These are phyloP conservation scores for Smutsia temminckii DNA, from an alignment of 2,797 vertebrate species.

Conservation along the genomic window DNA sequence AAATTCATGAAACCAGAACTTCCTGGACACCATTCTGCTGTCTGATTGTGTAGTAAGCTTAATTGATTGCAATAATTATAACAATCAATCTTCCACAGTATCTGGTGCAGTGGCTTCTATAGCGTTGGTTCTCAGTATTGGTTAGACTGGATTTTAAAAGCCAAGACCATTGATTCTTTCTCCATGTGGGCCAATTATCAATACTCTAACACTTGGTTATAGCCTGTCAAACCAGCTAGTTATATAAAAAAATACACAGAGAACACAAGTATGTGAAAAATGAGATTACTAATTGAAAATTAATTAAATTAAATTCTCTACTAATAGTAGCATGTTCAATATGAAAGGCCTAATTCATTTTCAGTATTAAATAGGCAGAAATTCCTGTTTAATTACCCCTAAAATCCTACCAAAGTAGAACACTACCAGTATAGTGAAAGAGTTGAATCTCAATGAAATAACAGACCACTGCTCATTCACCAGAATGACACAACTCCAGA, in stretches of 20 bases:
- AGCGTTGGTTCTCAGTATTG: background rate
- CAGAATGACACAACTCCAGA: background rate
- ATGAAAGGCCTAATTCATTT: conserved; percentile 19
- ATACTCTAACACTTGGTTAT: background rate
- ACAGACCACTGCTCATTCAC: background rate
- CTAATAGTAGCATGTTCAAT: background rate
- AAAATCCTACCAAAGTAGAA: conserved; percentile 3
- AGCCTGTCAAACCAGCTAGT: background rate
- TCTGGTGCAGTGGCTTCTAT: background rate
- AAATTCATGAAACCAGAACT: conserved; percentile 40
- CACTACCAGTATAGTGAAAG: background rate
- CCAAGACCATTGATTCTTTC: background rate
- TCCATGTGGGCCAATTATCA: background rate
- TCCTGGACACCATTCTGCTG: background rate
- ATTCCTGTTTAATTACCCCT: background rate
- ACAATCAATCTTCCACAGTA: background rate
- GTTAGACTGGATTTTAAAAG: background rate
- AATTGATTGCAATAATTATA: background rate
- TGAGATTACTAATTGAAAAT: conserved; percentile 3
- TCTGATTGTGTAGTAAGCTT: background rate
- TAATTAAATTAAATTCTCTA: background rate
- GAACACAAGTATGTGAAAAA: background rate
- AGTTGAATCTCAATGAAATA: background rate
- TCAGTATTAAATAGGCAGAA: conserved; percentile 17
- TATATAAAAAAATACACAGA: background rate